A percentile compares a stretch with the other conserved stretches of the same genome.
Evolutionary conservation across 2,797 vertebrate species (phyloP).

Genomic region (Gallinago solitaria): DNA sequence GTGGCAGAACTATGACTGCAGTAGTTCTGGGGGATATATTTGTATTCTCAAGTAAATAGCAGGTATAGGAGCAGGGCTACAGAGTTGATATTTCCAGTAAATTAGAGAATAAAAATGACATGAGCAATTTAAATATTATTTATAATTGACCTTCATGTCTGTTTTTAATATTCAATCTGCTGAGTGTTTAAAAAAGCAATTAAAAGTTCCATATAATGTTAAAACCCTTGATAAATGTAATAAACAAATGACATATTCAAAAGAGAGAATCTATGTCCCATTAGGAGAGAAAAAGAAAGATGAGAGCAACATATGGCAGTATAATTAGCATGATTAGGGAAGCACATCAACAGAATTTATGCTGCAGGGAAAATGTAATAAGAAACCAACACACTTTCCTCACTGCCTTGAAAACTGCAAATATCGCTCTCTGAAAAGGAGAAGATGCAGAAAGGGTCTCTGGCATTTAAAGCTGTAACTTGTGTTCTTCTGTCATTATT

Average conservation of each 20-base stretch:
- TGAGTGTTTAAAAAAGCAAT: conserved; percentile 68
- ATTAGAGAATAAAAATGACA: conserved; percentile 44
- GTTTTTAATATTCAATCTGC: conserved; percentile 59
- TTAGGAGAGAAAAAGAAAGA: conserved; percentile 72
- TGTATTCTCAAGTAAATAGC: background rate
- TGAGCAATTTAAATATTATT: conserved; percentile 47
- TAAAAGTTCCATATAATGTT: conserved; percentile 63
- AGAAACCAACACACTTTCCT: conserved; percentile 65
- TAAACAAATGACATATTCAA: conserved; percentile 73
- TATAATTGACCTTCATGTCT: conserved; percentile 58
- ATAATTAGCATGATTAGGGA: conserved; percentile 72
- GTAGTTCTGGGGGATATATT: background rate
- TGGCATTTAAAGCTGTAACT: conserved; percentile 74
- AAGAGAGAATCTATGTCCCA: conserved; percentile 65
- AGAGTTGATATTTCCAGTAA: conserved; percentile 34
- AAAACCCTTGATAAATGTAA: conserved; percentile 69
- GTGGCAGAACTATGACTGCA: background rate
- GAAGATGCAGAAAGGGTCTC: conserved; percentile 49
- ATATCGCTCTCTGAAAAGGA: conserved; percentile 52
- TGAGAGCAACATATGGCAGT: conserved; percentile 73
- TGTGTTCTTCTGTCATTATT: conserved; percentile 64
- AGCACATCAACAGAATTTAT: conserved; percentile 64
- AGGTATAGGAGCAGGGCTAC: background rate
- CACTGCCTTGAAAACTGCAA: conserved; percentile 64
- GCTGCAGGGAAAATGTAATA: conserved; percentile 70